Evolutionary conservation across 2,113 vertebrate genomes (phyloP).

Genomic region (Caranx melampygus): DNA sequence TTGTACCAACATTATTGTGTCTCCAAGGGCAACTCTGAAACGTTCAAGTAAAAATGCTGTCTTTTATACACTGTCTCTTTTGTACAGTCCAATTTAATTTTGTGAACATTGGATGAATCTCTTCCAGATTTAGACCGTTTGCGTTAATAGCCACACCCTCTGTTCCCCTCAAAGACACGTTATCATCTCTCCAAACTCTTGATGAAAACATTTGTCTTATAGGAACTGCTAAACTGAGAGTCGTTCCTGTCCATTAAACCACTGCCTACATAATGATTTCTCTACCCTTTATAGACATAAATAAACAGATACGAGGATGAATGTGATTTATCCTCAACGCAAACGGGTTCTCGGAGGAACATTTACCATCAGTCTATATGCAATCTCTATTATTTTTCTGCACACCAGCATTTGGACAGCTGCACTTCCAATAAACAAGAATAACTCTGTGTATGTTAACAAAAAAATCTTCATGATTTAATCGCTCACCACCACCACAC

Average conservation of each 20-base stretch:
- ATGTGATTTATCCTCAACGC: slow-evolving; percentile 34
- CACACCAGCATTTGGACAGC: background rate
- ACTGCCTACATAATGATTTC: slow-evolving; percentile 36
- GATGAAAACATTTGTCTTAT: background rate
- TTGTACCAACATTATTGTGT: slow-evolving; percentile 4
- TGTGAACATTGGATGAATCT: background rate
- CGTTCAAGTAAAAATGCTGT: background rate
- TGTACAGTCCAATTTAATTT: background rate
- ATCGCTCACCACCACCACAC: background rate
- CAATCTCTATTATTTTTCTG: slow-evolving; percentile 42
- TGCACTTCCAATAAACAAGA: background rate
- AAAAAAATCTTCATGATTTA: slow-evolving; percentile 6
- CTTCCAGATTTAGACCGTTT: background rate
- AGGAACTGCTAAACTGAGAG: slow-evolving; percentile 27
- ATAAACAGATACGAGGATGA: slow-evolving; percentile 16
- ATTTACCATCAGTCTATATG: slow-evolving; percentile 39
- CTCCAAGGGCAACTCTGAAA: background rate
- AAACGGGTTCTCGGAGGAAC: slow-evolving; percentile 36
- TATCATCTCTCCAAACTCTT: slow-evolving; percentile 20
- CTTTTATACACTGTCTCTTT: background rate
- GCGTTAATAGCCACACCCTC: slow-evolving; percentile 20
- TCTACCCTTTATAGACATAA: slow-evolving; percentile 34
- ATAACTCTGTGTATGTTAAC: background rate
- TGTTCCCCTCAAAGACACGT: slow-evolving; percentile 10
- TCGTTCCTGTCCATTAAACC: slow-evolving; percentile 31